phyloP scores from a whole-genome alignment of 2,797 vertebrate species.

The Bucorvus abyssinicus region DNA sequence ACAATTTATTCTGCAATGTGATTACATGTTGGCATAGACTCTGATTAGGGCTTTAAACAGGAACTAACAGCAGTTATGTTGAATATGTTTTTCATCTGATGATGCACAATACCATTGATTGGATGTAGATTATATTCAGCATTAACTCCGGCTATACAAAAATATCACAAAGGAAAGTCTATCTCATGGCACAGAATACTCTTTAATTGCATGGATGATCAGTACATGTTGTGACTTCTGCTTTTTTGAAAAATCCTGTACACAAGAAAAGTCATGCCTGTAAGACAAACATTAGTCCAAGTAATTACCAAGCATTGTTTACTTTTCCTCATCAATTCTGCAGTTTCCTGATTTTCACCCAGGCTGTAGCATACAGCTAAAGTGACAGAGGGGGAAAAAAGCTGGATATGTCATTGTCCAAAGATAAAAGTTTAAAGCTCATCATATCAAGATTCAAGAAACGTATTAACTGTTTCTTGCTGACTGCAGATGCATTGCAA shows the following conservation, averaged over 20 bases:
- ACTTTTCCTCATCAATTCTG: constrained; percentile 19
- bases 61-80: constrained; percentile 71
- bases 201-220: constrained; percentile 70
- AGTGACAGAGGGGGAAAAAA: not conserved
- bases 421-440: constrained; percentile 43
- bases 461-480: constrained; percentile 3
- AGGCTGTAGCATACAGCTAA: not conserved
- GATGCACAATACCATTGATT: constrained; percentile 76
- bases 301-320: constrained; percentile 54
- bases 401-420: not conserved
- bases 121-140: constrained; percentile 71
- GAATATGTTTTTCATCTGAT: constrained; percentile 73
- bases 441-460: not conserved
- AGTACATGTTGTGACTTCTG: constrained; percentile 66
- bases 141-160: constrained; percentile 70
- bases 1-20: constrained; percentile 72
- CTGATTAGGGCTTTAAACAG: constrained; percentile 75
- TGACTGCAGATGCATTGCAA: constrained; percentile 19
- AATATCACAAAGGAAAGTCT: constrained; percentile 69
- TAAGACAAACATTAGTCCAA: constrained; percentile 51
- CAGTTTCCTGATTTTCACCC: constrained; percentile 18
- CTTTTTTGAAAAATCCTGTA: constrained; percentile 35
- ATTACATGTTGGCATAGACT: constrained; percentile 71
- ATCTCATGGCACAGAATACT: constrained; percentile 64
- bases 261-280: constrained; percentile 47